Conservation (phyloP, 53 echinoderm and acorn worm species). For the Glandiceps talaboti region DNA sequence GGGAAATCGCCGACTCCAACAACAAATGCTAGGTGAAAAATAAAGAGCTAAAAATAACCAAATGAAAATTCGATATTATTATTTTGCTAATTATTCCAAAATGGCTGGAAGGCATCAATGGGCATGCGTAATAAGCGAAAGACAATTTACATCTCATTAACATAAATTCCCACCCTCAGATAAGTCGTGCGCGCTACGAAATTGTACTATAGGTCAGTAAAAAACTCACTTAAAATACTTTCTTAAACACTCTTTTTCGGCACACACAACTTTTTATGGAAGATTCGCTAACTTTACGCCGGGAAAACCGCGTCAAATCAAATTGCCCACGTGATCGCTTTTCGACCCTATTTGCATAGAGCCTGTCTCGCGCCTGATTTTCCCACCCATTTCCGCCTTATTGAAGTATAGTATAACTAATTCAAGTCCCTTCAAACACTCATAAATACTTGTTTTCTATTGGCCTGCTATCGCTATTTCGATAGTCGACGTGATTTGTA, state of each 20-base stretch:
- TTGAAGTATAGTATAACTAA: not conserved
- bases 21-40: not conserved
- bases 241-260: not conserved
- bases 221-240: not conserved
- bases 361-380: constrained; percentile 1
- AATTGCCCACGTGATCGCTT: not conserved
- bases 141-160: constrained; percentile 34
- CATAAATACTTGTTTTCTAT: not conserved
- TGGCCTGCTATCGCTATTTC: not conserved
- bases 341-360: not conserved
- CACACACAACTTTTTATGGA: not conserved
- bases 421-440: not conserved
- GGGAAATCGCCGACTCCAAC: constrained; percentile 1
- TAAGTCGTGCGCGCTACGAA: not conserved
- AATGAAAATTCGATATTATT: constrained; percentile 16
- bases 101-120: constrained; percentile 44
- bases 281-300: not conserved
- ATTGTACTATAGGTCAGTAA: not conserved
- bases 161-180: not conserved
- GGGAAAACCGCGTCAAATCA: not conserved
- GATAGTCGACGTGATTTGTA: not conserved
- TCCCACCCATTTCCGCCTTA: not conserved
- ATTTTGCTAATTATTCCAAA: constrained; percentile 85
- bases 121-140: constrained; percentile 72
- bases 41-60: not conserved